Conservation (phyloP, 2,797 vertebrate genomes). For the Falco naumanni region DNA sequence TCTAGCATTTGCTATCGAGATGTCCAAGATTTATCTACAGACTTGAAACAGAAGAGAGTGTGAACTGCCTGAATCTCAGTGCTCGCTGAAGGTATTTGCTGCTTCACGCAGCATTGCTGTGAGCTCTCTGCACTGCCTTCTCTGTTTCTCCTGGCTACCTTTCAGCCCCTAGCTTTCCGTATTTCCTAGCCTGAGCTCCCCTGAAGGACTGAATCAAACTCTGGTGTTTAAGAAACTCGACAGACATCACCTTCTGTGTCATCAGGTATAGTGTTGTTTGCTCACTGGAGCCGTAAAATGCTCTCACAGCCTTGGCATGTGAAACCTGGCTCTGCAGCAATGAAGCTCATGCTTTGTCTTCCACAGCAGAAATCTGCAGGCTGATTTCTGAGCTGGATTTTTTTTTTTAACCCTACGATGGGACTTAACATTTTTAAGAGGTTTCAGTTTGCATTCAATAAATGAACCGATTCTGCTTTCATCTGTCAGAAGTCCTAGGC, state of each 20-base stretch:
- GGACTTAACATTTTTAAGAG: not conserved
- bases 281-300: conserved; percentile 20
- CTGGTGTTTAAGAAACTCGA: not conserved
- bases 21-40: not conserved
- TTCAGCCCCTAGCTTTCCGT: not conserved
- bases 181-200: not conserved
- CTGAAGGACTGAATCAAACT: not conserved
- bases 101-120: not conserved
- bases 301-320: not conserved
- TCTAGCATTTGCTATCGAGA: not conserved
- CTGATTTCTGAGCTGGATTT: not conserved
- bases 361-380: not conserved
- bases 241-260: conserved; percentile 19
- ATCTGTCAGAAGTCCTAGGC: conserved; percentile 9
- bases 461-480: not conserved
- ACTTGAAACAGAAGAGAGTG: not conserved
- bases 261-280: not conserved
- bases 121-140: not conserved
- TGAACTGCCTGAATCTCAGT: not conserved
- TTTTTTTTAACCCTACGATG: not conserved
- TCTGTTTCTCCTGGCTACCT: not conserved
- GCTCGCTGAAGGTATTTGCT: not conserved
- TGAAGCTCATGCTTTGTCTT: not conserved
- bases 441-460: conserved; percentile 16
- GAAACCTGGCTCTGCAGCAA: not conserved